These are phyloP conservation scores for Drosophila pruinosa DNA, from an alignment of 1,140 invertebrate genomes.

Conservation along the genomic window DNA sequence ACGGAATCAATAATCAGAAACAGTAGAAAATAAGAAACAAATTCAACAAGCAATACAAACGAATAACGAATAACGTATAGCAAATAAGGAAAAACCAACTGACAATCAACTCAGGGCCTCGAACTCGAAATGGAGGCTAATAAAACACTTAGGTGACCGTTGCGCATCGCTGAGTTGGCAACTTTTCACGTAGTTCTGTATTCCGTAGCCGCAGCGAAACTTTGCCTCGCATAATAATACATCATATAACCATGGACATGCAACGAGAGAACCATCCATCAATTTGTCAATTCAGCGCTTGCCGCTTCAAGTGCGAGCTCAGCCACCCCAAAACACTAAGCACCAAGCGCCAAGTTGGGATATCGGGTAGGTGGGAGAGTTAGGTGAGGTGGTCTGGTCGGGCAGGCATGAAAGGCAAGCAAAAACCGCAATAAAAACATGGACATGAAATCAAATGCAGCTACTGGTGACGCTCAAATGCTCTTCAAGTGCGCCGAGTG, in stretches of 20 bases:
- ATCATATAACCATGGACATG: conserved; percentile 61
- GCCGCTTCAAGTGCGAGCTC: conserved; percentile 46
- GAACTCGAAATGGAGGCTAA: conserved; percentile 61
- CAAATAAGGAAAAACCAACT: conserved; percentile 18
- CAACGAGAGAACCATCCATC: conserved; percentile 63
- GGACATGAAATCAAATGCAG: conserved; percentile 14
- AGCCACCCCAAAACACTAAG: conserved; percentile 14
- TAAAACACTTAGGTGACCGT: conserved; percentile 69
- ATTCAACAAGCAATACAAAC: neutral
- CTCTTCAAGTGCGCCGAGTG: conserved; percentile 18
- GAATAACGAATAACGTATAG: conserved; percentile 13
- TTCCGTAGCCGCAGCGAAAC: neutral
- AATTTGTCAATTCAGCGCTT: conserved; percentile 78
- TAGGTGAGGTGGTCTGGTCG: neutral
- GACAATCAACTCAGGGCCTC: conserved; percentile 61
- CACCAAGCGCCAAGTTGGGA: neutral
- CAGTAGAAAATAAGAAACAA: neutral
- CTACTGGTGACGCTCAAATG: conserved; percentile 29
- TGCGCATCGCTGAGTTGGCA: conserved; percentile 46
- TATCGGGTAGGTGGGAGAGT: neutral
- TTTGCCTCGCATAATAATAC: conserved; percentile 62
- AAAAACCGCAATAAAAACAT: conserved; percentile 26
- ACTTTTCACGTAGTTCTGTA: conserved; percentile 42
- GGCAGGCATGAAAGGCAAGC: neutral
- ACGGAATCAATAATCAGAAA: neutral